Evolutionary conservation across 2,888 invertebrate genomes (phyloP).

Genomic region (Athalia rosae): DNA sequence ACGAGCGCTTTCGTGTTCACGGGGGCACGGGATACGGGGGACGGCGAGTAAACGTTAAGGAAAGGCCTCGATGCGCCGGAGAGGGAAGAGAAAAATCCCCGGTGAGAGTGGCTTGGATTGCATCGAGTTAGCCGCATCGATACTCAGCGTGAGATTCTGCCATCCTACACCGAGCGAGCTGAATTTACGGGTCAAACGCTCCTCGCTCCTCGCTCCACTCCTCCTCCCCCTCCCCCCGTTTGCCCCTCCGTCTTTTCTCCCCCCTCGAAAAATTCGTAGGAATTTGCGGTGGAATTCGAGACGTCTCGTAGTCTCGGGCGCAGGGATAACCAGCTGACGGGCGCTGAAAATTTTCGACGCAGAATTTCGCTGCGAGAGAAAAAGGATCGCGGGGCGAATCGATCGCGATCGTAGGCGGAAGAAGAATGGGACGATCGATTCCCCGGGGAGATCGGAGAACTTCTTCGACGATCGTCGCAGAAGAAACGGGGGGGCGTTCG

Average conservation of each 20-base stretch:
- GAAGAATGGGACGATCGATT: no score
- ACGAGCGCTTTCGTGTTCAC: neutral
- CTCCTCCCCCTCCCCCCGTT: neutral
- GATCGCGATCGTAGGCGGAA: no score
- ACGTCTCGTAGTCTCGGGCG: neutral
- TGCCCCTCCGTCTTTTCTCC: neutral
- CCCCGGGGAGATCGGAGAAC: no score
- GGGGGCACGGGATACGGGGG: no score
- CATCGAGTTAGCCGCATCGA: conserved; percentile 70
- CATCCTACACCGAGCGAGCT: conserved; percentile 55
- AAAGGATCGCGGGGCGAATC: neutral
- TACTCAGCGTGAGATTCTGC: conserved; percentile 66
- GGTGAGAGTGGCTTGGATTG: conserved; percentile 70
- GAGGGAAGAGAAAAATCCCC: conserved; percentile 15
- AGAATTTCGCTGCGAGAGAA: no score
- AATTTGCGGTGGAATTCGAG: neutral
- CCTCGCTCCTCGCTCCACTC: no score
- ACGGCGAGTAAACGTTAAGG: neutral
- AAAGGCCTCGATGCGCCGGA: neutral
- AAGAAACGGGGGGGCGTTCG: no score
- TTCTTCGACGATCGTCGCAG: no score
- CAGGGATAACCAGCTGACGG: neutral
- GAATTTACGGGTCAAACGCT: conserved; percentile 45
- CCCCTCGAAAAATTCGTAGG: neutral
- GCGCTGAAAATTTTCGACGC: neutral